Conservation (phyloP, 2,888 invertebrate genomes). For the Mythimna albipuncta region DNA sequence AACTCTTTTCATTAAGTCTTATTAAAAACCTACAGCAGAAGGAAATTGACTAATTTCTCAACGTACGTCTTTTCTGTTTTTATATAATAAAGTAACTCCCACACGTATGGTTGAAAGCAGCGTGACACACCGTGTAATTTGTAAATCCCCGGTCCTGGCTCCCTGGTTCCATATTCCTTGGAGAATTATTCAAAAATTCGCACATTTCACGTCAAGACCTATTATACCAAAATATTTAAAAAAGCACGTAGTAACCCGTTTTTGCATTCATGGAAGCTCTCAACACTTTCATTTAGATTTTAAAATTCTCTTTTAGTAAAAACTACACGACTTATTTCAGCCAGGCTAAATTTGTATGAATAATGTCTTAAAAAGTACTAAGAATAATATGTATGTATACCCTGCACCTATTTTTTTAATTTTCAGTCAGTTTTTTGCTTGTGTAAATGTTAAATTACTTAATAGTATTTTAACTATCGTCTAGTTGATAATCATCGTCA, state of each 20-base stretch:
- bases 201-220: constrained; percentile 18
- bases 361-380: not conserved
- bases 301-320: constrained; percentile 11
- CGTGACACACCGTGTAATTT: constrained; percentile 38
- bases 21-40: not conserved
- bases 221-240: constrained; percentile 21
- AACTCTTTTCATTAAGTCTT: not conserved
- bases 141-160: constrained; percentile 18
- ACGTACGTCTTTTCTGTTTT: not conserved
- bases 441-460: not conserved
- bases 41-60: not conserved
- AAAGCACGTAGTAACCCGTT: constrained; percentile 3
- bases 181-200: constrained; percentile 26
- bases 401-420: too few species aligned
- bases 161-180: constrained; percentile 19
- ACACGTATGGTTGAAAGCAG: constrained; percentile 11
- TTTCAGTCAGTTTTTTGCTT: not conserved
- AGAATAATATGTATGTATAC: not conserved
- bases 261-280: constrained; percentile 27
- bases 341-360: not conserved
- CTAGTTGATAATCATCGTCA: too few species aligned
- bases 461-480: too few species aligned
- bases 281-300: constrained; percentile 21
- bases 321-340: not conserved
- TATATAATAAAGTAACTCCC: constrained; percentile 8